These are phyloP conservation scores for Glyphotaelius pellucidus DNA, from an alignment of 2,888 invertebrate genomes.

Conservation along the genomic window DNA sequence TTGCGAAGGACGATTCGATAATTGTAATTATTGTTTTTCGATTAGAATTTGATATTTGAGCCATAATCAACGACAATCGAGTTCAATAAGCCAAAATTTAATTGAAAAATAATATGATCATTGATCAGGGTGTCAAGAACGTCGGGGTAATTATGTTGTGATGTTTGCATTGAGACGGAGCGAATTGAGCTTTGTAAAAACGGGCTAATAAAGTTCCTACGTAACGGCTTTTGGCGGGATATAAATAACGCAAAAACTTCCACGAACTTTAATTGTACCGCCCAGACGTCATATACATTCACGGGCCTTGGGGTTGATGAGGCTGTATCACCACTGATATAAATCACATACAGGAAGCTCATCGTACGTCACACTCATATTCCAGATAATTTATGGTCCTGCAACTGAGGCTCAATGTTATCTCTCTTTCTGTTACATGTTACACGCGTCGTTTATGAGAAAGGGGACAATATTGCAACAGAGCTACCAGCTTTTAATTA, in stretches of 20 bases:
- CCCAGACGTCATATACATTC: not conserved
- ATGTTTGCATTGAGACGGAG: not conserved
- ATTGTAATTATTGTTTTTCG: not conserved
- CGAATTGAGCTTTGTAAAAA: not conserved
- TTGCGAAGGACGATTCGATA: not conserved
- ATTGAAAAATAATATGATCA: not conserved
- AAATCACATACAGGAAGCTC: not conserved
- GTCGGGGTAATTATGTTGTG: not conserved
- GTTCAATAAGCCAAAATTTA: not conserved
- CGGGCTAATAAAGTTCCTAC: not conserved
- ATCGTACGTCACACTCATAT: not conserved
- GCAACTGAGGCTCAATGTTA: not conserved
- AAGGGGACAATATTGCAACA: not conserved
- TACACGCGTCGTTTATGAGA: not conserved
- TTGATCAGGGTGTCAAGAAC: not conserved
- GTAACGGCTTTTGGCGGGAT: not conserved
- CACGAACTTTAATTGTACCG: not conserved
- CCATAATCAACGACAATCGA: not conserved
- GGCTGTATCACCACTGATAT: not conserved
- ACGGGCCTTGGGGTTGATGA: not conserved
- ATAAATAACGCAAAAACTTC: not conserved
- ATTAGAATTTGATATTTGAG: slow-evolving; percentile 21
- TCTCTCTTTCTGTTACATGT: not conserved
- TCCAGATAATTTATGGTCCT: no score
- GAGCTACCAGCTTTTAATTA: no score